These are phyloP conservation scores for sheep (Ovis aries) DNA, from an alignment of 2,113 vertebrate species.

Conservation along the genomic window ARS-UI_Ramb_v3.0 NC_056056.1:5042001-5042500, in stretches of 20 bases:
- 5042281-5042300: not conserved
- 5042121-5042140: not conserved
- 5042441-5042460: fast-evolving
- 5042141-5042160: not conserved
- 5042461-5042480: not conserved
- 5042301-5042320: not conserved
- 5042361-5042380: not conserved
- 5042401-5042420: not conserved
- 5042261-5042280: not conserved
- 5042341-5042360: not conserved
- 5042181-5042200: not conserved
- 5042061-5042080: no score
- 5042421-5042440: not conserved
- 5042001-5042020: not conserved
- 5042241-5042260: not conserved
- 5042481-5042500: fast-evolving
- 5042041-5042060: not conserved
- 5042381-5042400: fast-evolving
- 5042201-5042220: not conserved
- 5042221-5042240: no score
- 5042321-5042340: fast-evolving
- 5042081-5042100: not conserved
- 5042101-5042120: not conserved
- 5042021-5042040: not conserved
- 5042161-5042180: not conserved